A percentile compares a stretch with the other conserved stretches of the same genome.
Conservation (phyloP, 37 sponge, comb jelly and placozoan genomes). For the Ianthella basta region DNA sequence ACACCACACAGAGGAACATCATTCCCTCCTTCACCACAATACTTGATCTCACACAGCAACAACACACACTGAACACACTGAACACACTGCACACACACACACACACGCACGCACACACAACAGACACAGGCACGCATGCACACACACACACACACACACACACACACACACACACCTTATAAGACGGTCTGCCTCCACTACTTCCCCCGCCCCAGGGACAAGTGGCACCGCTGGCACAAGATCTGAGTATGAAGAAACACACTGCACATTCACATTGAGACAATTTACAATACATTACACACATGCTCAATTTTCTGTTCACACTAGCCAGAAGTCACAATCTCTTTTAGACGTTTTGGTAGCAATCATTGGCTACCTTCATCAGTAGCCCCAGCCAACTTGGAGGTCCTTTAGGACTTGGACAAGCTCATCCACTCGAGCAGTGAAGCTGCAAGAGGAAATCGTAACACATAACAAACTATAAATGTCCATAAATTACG, state of each 20-base stretch:
- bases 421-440: slow-evolving; percentile 78
- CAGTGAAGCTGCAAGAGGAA: slow-evolving; percentile 66
- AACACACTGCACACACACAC: slow-evolving; percentile 9
- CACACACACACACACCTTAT: slow-evolving; percentile 57
- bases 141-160: too few species aligned
- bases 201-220: slow-evolving; percentile 85
- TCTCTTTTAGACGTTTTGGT: too few species aligned
- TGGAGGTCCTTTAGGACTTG: slow-evolving; percentile 82
- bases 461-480: too few species aligned
- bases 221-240: slow-evolving; percentile 55
- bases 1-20: not conserved
- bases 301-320: too few species aligned
- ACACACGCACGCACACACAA: not conserved
- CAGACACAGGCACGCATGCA: too few species aligned
- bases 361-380: slow-evolving; percentile 38
- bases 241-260: not conserved
- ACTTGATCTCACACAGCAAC: too few species aligned
- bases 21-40: not conserved
- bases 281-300: too few species aligned
- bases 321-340: too few species aligned
- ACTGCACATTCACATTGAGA: too few species aligned
- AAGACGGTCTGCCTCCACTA: slow-evolving; percentile 69
- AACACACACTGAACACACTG: not conserved
- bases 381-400: slow-evolving; percentile 73
- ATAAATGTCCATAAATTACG: too few species aligned